Base-by-base conservation (phyloP, 2,797 vertebrate species). In the Nannoperca australis region DNA sequence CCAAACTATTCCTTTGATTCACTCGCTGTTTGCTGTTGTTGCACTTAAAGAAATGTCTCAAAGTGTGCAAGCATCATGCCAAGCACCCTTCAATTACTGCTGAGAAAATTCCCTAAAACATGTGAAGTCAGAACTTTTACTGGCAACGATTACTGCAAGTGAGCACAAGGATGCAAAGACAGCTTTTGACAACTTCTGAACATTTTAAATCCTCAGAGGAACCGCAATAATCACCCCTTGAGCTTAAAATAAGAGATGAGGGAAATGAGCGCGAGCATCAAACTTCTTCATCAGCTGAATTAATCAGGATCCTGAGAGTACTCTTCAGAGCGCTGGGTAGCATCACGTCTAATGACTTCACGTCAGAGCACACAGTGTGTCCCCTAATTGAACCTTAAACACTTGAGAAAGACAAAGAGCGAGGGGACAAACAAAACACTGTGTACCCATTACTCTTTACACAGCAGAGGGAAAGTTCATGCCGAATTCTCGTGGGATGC, bases 381-480 rank as follows among this genome's bases (percentile, higher is more conserved):
- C n/a, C 84, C 86, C 78, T 78, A 73, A 88, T 70, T 87, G 83
- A 92, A 89, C 88, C 85, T 88, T 84, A 88, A 84, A 88, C 79
- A 86, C 68, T 45, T 7, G 12, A 81, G 50, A 59, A 68, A 74
- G 30, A 80, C 61, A 63, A 67, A 58, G 44, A 65, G 75, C 40
- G 42, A 65, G 45, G n/a, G 42, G 42, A 66, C 54, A 69, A 34
- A 74, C 84, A 86, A 82, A 85, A 81, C 76, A 73, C 51, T 55
- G 71, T 54, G 73, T 74, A 64, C 62, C 64, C 42, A 63, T 85
- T 72, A 73, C 17, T 78, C 54, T 72, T 70, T 30, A 65, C 70
- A 68, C 10, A 40, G 76, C 56, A 42, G 64, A 62, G 73, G 17
- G 14, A 53, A 81, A 61, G 73, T 79, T 87, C 27, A 77, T 60